Conservation (phyloP, 2,113 vertebrate genomes). For the Istiophorus platypterus region DNA sequence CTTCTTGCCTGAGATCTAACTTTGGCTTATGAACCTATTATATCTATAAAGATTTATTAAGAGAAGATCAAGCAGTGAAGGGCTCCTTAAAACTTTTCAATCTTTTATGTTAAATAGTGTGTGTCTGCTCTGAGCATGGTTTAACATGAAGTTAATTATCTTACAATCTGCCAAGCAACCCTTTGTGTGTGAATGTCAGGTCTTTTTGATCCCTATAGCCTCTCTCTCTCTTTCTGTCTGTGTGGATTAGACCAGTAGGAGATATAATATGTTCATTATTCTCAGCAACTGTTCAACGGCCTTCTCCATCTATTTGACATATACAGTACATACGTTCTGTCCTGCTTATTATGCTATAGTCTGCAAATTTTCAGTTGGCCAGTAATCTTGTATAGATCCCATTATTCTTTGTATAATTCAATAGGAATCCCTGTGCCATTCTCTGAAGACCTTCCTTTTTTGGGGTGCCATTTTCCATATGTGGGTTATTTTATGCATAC, state of each 20-base stretch:
- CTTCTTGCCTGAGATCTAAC: neutral
- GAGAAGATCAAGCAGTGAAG: neutral
- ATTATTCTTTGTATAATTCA: conserved; percentile 9
- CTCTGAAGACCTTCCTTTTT: neutral
- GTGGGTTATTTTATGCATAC: neutral
- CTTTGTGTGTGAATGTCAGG: conserved; percentile 26
- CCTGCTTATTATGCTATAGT: conserved; percentile 22
- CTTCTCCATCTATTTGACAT: conserved; percentile 18
- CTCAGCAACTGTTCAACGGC: conserved; percentile 10
- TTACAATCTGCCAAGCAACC: conserved; percentile 21
- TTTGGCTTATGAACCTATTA: neutral
- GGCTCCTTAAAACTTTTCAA: neutral
- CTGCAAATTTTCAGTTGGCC: conserved; percentile 27
- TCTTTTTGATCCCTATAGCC: conserved; percentile 31
- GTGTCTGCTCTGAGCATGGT: conserved; percentile 23
- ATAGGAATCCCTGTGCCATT: neutral
- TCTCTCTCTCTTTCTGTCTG: conserved; percentile 30
- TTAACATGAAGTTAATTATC: conserved; percentile 44
- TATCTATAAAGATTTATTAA: neutral
- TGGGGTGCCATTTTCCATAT: neutral
- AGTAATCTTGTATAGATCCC: conserved; percentile 26
- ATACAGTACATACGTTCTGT: conserved; percentile 11
- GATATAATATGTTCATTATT: conserved; percentile 24
- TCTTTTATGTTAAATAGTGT: neutral
- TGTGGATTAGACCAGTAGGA: conserved; percentile 22